These are phyloP conservation scores for Uloborus diversus DNA, from an alignment of 1,140 invertebrate species.

Conservation along the genomic window DNA sequence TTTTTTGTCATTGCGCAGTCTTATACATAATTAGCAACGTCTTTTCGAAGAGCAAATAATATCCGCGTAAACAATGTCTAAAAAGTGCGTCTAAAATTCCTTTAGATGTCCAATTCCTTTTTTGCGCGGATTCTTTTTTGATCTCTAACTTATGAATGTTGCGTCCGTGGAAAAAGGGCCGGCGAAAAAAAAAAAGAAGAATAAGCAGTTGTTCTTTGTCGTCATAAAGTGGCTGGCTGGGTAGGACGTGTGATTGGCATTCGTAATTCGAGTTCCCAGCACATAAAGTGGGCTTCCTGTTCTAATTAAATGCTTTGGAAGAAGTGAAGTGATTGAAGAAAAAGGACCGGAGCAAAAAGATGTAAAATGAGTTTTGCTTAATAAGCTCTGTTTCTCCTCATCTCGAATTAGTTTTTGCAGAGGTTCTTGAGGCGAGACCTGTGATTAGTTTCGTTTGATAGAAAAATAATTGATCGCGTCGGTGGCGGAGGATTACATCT, in stretches of 20 bases:
- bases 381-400: conserved; percentile 38
- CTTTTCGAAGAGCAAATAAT: conserved; percentile 10
- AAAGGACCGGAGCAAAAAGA: conserved; percentile 28
- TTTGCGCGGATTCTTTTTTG: conserved; percentile 3
- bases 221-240: conserved; percentile 20
- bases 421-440: conserved; percentile 38
- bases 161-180: not conserved
- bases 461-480: conserved; percentile 53
- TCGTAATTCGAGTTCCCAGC: conserved; percentile 8
- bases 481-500: conserved; percentile 16
- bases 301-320: conserved; percentile 52
- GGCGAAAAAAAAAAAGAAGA: conserved; percentile 11
- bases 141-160: conserved; percentile 5
- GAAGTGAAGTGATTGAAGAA: not conserved
- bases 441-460: conserved; percentile 55
- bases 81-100: conserved; percentile 27
- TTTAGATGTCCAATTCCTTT: too few species aligned
- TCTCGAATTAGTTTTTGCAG: conserved; percentile 40
- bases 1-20: too few species aligned
- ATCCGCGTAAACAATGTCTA: conserved; percentile 37
- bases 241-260: conserved; percentile 46
- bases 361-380: conserved; percentile 55
- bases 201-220: not conserved
- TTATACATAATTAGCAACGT: too few species aligned
- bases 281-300: conserved; percentile 4